A percentile compares a stretch with the other conserved stretches of the same genome.
Evolutionary conservation across 2,888 invertebrate genomes (phyloP).

Genomic region (Pyrochroa serraticornis): DNA sequence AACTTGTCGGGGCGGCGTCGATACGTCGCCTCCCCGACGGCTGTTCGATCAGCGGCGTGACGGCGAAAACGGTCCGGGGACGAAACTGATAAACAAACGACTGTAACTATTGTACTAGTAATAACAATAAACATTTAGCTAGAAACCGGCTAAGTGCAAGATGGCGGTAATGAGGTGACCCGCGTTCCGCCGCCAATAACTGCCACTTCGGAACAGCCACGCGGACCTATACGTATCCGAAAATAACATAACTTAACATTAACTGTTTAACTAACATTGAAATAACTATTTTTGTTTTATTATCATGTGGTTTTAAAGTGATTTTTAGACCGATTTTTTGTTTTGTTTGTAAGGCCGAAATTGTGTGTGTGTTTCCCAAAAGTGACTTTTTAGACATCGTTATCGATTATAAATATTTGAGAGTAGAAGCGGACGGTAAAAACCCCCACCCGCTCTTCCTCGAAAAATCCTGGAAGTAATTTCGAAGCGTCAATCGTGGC

Average conservation of each 20-base stretch:
- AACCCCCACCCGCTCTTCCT: too few species aligned
- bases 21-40: too few species aligned
- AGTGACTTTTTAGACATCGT: constrained; percentile 50
- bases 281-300: constrained; percentile 34
- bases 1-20: too few species aligned
- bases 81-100: too few species aligned
- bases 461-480: too few species aligned
- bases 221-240: constrained; percentile 31
- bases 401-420: constrained; percentile 13
- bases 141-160: constrained; percentile 35
- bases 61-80: too few species aligned
- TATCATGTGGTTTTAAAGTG: constrained; percentile 49
- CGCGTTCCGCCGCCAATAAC: not conserved
- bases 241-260: constrained; percentile 36
- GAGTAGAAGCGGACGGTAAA: not conserved
- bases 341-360: constrained; percentile 48
- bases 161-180: constrained; percentile 27
- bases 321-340: constrained; percentile 39
- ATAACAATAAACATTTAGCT: constrained; percentile 49
- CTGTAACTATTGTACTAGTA: not conserved
- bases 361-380: constrained; percentile 53
- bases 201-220: constrained; percentile 11
- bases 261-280: constrained; percentile 39
- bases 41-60: too few species aligned
- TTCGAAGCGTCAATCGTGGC: too few species aligned